Conservation (phyloP, 2,888 invertebrate genomes). For the Octonoba sinensis region DNA sequence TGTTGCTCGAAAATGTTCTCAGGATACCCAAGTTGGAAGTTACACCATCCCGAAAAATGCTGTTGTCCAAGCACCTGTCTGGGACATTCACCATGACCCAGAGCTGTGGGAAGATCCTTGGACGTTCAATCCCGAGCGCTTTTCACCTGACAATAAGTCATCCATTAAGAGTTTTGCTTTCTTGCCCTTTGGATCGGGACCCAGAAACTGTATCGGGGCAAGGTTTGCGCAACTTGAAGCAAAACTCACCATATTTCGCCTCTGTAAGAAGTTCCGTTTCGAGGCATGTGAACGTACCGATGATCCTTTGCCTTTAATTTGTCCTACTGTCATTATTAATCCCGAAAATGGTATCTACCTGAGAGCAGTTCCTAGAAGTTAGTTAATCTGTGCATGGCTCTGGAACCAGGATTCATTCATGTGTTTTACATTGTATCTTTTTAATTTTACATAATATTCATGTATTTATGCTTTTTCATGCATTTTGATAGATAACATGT, state of each 20-base stretch:
- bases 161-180: conserved; percentile 42
- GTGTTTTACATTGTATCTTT: no score
- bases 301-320: conserved; percentile 45
- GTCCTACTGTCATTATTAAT: conserved; percentile 62
- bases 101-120: conserved; percentile 67
- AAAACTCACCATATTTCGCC: conserved; percentile 58
- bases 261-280: conserved; percentile 58
- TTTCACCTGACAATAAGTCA: conserved; percentile 54
- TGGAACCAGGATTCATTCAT: no score
- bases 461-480: background rate
- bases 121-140: conserved; percentile 67
- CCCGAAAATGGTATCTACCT: conserved; percentile 63
- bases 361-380: conserved; percentile 32
- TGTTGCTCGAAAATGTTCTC: conserved; percentile 35
- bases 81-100: conserved; percentile 67
- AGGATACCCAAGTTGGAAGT: conserved; percentile 56
- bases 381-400: no score
- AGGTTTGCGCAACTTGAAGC: conserved; percentile 65
- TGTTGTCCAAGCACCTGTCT: conserved; percentile 66
- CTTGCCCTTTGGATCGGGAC: conserved; percentile 66
- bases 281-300: conserved; percentile 58
- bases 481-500: no score
- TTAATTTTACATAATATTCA: no score
- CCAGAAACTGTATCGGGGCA: conserved; percentile 65
- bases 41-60: conserved; percentile 66